Evolutionary conservation across 2,113 vertebrate genomes (phyloP).

Genomic region (Corydoras maculifer): DNA sequence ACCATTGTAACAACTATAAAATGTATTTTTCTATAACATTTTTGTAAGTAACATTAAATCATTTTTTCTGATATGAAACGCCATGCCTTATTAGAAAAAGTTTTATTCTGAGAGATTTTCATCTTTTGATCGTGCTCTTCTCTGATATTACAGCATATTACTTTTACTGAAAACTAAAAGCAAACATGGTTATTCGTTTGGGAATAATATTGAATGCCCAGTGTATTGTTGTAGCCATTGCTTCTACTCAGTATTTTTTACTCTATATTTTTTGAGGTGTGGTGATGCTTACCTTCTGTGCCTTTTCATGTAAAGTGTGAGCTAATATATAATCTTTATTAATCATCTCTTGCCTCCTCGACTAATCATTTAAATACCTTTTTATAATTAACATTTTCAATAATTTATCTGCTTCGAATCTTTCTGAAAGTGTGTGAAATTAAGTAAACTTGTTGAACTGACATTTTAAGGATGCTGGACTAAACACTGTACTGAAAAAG

Average conservation of each 20-base stretch:
- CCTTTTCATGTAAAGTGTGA: slow-evolving; percentile 65
- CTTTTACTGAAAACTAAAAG: slow-evolving; percentile 8
- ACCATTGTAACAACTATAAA: slow-evolving; percentile 99
- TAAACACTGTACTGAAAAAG: slow-evolving; percentile 69
- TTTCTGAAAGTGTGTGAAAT: slow-evolving; percentile 66
- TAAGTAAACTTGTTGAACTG: slow-evolving; percentile 70
- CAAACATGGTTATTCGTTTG: slow-evolving; percentile 11
- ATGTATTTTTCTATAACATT: slow-evolving; percentile 99
- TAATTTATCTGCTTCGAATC: slow-evolving; percentile 74
- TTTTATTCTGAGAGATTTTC: slow-evolving; percentile 40
- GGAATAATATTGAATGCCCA: slow-evolving; percentile 22
- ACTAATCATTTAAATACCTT: slow-evolving; percentile 92
- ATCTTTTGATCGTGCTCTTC: slow-evolving; percentile 1
- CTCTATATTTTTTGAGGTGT: slow-evolving; percentile 57
- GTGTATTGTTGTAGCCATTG: slow-evolving; percentile 20
- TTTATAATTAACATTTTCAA: slow-evolving; percentile 92
- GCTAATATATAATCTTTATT: slow-evolving; percentile 69
- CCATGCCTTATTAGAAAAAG: slow-evolving; percentile 58
- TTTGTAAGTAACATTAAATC: slow-evolving; percentile 98
- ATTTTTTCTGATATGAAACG: slow-evolving; percentile 87
- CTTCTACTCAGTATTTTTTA: background rate
- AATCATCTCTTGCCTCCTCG: slow-evolving; percentile 94
- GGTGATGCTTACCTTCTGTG: slow-evolving; percentile 91
- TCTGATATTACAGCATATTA: background rate
- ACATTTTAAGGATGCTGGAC: slow-evolving; percentile 66